Base-by-base conservation (phyloP, 2,888 invertebrate species). In the Aspidiotus rigidus region DNA sequence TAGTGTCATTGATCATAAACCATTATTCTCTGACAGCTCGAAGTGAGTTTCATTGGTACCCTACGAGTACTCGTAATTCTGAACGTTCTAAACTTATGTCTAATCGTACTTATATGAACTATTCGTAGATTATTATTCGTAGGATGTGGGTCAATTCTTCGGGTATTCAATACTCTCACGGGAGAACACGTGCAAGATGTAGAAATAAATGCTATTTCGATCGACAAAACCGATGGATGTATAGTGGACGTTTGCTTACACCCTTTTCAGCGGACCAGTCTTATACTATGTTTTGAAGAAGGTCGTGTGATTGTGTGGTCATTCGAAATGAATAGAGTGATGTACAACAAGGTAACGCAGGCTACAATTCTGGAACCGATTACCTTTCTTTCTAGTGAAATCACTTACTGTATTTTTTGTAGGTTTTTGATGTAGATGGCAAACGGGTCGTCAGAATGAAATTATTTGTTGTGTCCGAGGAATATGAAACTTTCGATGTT, bases 81-180 rank as follows among this genome's bases (percentile, higher is more conserved):
- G 11, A n/a, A 61, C 8, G 11, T 3, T 39, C 39, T 2, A 39
- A 17, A 39, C 41, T 28, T 28, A 28, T 28, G 28, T 28, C 5
- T 5, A 28, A 28, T 28, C 7, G 17, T 62, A 41, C 49, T 64
- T 70, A 64, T 66, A 44, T 71, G 56, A 56, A 60, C 53, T 28
- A 49, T 56, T 70, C 72, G 78, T 16, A 88, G 88, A 74, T 81
- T 78, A 72, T 73, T 88, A 10, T 85, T 84, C 74, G 80, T 87
- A 61, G 80, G 84, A 3, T 83, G 82, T 77, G 83, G 82, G 56
- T 80, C 83, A 72, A 76, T 79, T 7, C 79, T 89, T 8, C 81
- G 84, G 73, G 82, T 85, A 1, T 88, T 84, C 75, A 86, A 83
- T 74, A 81, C 83, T 0, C 79, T 80, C 74, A 88, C 88, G 3